Percentiles rank a stretch among this genome's conserved stretches.
phyloP scores from a whole-genome alignment of 2,888 invertebrate genomes.

The Allolobophora icterica region DNA sequence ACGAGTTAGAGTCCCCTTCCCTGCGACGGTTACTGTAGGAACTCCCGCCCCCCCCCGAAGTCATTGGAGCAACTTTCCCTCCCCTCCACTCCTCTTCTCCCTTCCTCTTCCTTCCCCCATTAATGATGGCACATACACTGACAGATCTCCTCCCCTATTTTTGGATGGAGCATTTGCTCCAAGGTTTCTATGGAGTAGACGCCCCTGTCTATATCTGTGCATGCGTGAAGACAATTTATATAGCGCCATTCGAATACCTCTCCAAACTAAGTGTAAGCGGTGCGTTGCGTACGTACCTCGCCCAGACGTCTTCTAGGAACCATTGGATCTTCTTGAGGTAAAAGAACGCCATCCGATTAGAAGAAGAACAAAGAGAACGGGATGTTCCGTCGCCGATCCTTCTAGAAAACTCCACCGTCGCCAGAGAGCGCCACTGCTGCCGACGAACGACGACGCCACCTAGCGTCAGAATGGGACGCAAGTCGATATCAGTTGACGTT shows the following conservation, averaged over 20 bases:
- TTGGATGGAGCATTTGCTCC: too few relatives aligned
- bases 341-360: not conserved
- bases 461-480: not conserved
- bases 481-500: not conserved
- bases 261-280: not conserved
- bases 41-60: too few relatives aligned
- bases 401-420: not conserved
- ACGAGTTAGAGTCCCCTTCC: too few relatives aligned
- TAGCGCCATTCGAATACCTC: not conserved
- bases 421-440: not conserved
- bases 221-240: too few relatives aligned
- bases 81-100: too few relatives aligned
- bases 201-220: too few relatives aligned
- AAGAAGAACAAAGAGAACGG: not conserved
- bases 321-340: not conserved
- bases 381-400: not conserved
- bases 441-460: not conserved
- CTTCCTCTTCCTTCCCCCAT: too few relatives aligned
- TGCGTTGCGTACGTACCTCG: not conserved
- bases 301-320: not conserved
- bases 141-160: too few relatives aligned
- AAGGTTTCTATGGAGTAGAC: too few relatives aligned
- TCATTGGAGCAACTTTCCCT: too few relatives aligned
- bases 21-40: too few relatives aligned
- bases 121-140: too few relatives aligned